phyloP scores from a whole-genome alignment of 2,797 vertebrate species.

The Sebastolobus altivelis region DNA sequence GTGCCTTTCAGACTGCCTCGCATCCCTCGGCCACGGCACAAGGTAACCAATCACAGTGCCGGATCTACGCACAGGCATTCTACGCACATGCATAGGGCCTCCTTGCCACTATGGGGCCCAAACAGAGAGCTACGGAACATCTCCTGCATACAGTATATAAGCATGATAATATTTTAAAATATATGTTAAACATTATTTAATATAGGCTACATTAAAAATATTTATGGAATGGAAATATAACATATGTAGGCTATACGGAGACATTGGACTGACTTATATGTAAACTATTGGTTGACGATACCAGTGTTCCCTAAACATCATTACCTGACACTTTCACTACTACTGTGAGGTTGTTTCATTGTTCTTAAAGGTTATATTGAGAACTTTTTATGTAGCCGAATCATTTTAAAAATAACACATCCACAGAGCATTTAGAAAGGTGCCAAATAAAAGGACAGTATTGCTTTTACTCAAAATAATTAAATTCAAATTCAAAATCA shows the following conservation, averaged over 20 bases:
- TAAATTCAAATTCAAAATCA: too few species aligned
- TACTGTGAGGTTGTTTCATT: too few species aligned
- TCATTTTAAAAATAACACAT: too few species aligned
- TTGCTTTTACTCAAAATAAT: too few species aligned
- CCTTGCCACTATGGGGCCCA: background rate
- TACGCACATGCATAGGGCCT: background rate
- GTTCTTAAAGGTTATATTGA: too few species aligned
- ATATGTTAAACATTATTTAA: background rate
- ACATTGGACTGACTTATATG: too few species aligned
- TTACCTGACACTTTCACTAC: too few species aligned
- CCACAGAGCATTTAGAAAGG: too few species aligned
- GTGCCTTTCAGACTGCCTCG: constrained; percentile 88
- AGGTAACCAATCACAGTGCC: constrained; percentile 71
- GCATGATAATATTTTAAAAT: background rate
- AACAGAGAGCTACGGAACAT: background rate
- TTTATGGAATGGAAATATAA: background rate
- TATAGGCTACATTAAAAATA: background rate
- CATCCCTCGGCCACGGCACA: constrained; percentile 93
- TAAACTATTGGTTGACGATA: too few species aligned
- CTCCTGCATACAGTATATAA: background rate
- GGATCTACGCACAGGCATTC: background rate
- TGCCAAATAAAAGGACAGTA: accelerated
- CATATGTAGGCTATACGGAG: background rate
- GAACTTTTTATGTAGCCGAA: too few species aligned
- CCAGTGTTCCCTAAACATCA: too few species aligned